Percentiles rank a stretch among this genome's conserved stretches.
phyloP scores from a whole-genome alignment of 2,888 invertebrate species.

The Atethmia centrago region DNA sequence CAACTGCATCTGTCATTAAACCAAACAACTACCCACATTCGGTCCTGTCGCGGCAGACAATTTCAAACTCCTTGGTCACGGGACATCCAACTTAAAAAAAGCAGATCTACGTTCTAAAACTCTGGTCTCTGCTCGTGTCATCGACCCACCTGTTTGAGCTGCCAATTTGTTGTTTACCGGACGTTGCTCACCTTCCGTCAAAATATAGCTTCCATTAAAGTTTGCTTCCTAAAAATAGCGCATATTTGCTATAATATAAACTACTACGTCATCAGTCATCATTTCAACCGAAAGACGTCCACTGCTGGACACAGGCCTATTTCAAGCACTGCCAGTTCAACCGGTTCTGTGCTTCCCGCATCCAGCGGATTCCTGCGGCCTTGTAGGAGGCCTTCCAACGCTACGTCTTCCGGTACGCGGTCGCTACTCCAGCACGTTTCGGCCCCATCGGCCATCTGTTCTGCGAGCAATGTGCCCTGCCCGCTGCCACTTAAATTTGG shows the following conservation, averaged over 20 bases:
- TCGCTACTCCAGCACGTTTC: no score
- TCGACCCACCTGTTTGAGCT: constrained; percentile 60
- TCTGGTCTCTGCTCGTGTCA: constrained; percentile 48
- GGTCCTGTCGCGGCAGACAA: constrained; percentile 1
- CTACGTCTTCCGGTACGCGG: no score
- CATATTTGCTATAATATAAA: not conserved
- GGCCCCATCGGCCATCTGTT: no score
- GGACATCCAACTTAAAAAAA: not conserved
- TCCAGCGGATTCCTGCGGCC: no score
- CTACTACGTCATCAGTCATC: no score
- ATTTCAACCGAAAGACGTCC: no score
- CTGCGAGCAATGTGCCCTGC: no score
- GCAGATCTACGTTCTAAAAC: constrained; percentile 20
- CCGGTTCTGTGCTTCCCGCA: no score
- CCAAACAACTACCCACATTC: not conserved
- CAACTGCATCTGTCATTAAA: not conserved
- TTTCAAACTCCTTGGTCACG: constrained; percentile 27
- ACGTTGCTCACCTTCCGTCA: constrained; percentile 37
- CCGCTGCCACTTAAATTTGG: no score
- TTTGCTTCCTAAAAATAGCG: constrained; percentile 5
- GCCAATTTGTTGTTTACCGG: constrained; percentile 65
- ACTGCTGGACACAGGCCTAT: no score
- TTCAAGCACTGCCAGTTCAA: no score
- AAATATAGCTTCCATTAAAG: constrained; percentile 26
- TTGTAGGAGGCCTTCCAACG: no score